Base-by-base conservation (phyloP, 2,113 vertebrate species). In the Anser cygnoides region DNA sequence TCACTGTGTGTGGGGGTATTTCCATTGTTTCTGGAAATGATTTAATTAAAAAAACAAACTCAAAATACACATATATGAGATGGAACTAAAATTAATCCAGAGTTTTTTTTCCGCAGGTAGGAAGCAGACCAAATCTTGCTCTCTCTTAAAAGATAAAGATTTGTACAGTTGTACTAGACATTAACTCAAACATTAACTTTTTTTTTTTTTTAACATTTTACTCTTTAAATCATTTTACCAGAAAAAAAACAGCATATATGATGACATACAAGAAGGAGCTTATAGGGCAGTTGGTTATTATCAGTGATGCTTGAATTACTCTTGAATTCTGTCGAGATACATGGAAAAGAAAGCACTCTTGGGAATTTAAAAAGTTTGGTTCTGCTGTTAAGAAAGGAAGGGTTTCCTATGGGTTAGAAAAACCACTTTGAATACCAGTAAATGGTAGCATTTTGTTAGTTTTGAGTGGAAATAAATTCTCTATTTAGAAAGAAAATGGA, bases 291-390 rank as follows among this genome's bases (percentile, higher is more conserved):
- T 18, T 35, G 35, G 21, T 23, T 86, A 63, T 80, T 87, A 54
- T 89, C 58, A 49, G 19, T 76, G 58, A 58, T 91, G 62, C 87
- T 84, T 93, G 71, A 91, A 58, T 62, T 76, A 49, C 57, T 73
- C 44, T 78, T 91, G 70, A 61, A 58, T 93, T 84, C 49, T 73
- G n/a, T 55, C 1, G 2, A 78, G 66, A 87, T 23, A 39, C 5
- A 61, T 54, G 10, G 4, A 76, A 79, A 76, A 71, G 55, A 72
- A 90, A 72, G 11, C 66, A 78, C 18, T 61, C 25, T n/a, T 81
- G 71, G 23, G 57, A 87, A 67, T 91, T 95, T 65, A 65, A n/a
- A 87, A 95, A 17, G 50, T 65, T 94, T 94, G 90, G 43, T 83
- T 77, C n/a, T 80, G 35, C 59, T 76, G 8, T 70, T 92, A 62